Conservation (phyloP, 2,888 invertebrate species). For the Megaustenia siamemsis region DNA sequence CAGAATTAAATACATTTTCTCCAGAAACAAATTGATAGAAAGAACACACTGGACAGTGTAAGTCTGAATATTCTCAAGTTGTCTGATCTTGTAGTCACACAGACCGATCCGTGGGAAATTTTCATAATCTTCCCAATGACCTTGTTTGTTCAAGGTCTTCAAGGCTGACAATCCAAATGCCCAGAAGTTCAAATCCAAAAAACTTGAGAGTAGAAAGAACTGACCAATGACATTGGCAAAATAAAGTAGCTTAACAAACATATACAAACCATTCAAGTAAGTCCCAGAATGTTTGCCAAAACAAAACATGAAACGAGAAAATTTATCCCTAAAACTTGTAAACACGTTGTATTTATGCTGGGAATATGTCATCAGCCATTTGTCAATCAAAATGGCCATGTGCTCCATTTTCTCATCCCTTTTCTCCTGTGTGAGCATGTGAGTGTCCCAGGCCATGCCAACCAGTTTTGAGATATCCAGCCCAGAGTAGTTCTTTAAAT, state of each 20-base stretch:
- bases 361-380: constrained; percentile 59
- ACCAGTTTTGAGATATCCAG: constrained; percentile 59
- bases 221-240: constrained; percentile 56
- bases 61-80: constrained; percentile 72
- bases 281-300: constrained; percentile 57
- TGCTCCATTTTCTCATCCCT: constrained; percentile 55
- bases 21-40: constrained; percentile 75
- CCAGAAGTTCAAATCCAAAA: constrained; percentile 56
- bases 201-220: constrained; percentile 57
- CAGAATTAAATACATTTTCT: constrained; percentile 75
- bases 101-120: constrained; percentile 67
- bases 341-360: constrained; percentile 53
- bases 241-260: constrained; percentile 57
- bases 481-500: constrained; percentile 56
- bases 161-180: constrained; percentile 51
- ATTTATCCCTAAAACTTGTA: constrained; percentile 48
- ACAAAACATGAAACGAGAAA: constrained; percentile 55
- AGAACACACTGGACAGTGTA: constrained; percentile 73
- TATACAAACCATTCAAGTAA: constrained; percentile 55
- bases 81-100: constrained; percentile 74
- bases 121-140: constrained; percentile 57
- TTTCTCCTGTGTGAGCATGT: constrained; percentile 56
- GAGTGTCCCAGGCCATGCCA: constrained; percentile 57
- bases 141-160: constrained; percentile 37
- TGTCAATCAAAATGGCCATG: constrained; percentile 57